Evolutionary conservation across 2,797 vertebrate genomes (phyloP).

Genomic region (Onychomys arenicola): DNA sequence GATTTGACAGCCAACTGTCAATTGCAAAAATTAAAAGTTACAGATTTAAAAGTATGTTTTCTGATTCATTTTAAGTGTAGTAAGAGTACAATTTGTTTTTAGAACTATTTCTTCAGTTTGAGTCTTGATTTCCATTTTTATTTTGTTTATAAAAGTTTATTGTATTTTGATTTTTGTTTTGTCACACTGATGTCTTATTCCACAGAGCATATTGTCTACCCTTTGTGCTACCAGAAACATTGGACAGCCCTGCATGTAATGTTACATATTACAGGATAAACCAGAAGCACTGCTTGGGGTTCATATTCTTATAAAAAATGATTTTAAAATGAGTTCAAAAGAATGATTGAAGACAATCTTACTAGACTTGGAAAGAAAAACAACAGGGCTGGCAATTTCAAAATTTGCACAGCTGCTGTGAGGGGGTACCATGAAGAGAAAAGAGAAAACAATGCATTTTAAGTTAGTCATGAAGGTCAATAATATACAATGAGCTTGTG

Average conservation of each 20-base stretch:
- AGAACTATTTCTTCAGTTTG: background rate
- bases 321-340: background rate
- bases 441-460: background rate
- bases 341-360: background rate
- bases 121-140: background rate
- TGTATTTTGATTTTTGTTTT: background rate
- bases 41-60: background rate
- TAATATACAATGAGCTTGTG: no score
- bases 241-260: no score
- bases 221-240: background rate
- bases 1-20: background rate
- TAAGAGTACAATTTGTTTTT: background rate
- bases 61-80: background rate
- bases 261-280: background rate
- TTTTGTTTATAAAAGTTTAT: background rate
- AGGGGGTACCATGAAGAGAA: background rate
- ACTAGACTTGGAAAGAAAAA: background rate
- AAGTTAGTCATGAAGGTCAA: background rate
- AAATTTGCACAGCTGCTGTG: background rate
- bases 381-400: background rate
- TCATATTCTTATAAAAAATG: background rate
- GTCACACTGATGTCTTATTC: background rate
- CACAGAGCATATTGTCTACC: rapidly evolving
- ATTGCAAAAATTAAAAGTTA: background rate
- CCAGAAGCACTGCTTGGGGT: rapidly evolving